Conservation (phyloP, 2,797 vertebrate genomes). For the Paguma larvata region DNA sequence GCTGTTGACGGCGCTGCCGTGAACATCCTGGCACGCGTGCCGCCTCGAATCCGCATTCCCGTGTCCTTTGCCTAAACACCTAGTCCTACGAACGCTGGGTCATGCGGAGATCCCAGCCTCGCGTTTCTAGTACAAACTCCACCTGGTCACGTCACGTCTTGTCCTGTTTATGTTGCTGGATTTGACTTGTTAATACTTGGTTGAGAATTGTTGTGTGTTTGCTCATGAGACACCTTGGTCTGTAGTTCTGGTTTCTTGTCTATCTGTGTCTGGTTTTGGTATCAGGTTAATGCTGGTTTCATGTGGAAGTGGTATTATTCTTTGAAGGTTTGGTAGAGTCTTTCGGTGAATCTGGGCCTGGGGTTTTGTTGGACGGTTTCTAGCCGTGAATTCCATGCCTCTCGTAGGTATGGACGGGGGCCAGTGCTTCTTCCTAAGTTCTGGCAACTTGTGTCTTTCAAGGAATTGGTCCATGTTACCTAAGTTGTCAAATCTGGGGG, state of each 20-base stretch:
- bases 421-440: too few relatives aligned
- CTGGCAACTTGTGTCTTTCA: background rate
- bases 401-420: background rate
- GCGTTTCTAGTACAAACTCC: fast-evolving
- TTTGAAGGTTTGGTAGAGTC: background rate
- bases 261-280: background rate
- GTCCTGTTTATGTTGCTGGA: background rate
- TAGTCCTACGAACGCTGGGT: fast-evolving
- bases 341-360: background rate
- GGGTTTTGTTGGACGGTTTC: background rate
- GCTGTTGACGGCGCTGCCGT: too few relatives aligned
- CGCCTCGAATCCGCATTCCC: too few relatives aligned
- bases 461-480: background rate
- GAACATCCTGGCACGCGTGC: too few relatives aligned
- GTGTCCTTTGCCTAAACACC: too few relatives aligned
- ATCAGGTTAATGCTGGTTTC: background rate
- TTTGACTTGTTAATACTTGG: background rate
- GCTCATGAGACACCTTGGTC: background rate
- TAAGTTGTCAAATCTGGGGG: background rate
- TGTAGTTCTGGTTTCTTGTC: background rate
- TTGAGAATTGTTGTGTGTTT: background rate
- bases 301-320: background rate
- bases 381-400: too few relatives aligned
- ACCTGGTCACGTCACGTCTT: too few relatives aligned
- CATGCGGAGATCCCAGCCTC: background rate